Evolutionary conservation across 2,113 vertebrate genomes (phyloP).

Genomic region (Porphyrio hochstetteri): DNA sequence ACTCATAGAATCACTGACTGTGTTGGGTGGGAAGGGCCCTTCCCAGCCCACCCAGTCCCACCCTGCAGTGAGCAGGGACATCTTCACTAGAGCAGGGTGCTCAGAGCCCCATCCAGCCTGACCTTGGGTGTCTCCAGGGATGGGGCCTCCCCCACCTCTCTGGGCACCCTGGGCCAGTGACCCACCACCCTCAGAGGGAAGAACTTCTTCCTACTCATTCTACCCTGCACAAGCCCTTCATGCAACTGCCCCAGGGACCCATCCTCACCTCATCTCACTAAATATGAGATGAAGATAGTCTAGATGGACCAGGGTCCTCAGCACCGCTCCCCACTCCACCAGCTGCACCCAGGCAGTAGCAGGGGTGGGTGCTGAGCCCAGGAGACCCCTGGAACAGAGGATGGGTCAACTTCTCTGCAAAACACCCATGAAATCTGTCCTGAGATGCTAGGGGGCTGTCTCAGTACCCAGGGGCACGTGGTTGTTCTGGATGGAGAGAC

Average conservation of each 20-base stretch:
- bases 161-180: too few relatives aligned
- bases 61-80: too few relatives aligned
- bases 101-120: too few relatives aligned
- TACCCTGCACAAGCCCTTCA: neutral
- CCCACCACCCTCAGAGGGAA: too few relatives aligned
- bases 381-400: neutral
- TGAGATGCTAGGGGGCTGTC: neutral
- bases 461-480: accelerated
- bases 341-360: neutral
- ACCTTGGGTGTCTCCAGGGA: too few relatives aligned
- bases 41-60: too few relatives aligned
- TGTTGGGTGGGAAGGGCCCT: too few relatives aligned
- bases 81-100: too few relatives aligned
- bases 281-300: neutral
- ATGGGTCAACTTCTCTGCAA: neutral
- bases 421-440: neutral
- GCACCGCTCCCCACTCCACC: neutral
- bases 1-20: too few relatives aligned
- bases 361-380: neutral
- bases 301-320: neutral
- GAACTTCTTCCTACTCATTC: neutral
- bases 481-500: neutral
- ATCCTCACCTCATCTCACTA: neutral
- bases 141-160: too few relatives aligned
- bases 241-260: too few relatives aligned